Percentiles rank a stretch among this genome's conserved stretches.
Conservation (phyloP, 2,888 invertebrate species). For the Latrodectus elegans region DNA sequence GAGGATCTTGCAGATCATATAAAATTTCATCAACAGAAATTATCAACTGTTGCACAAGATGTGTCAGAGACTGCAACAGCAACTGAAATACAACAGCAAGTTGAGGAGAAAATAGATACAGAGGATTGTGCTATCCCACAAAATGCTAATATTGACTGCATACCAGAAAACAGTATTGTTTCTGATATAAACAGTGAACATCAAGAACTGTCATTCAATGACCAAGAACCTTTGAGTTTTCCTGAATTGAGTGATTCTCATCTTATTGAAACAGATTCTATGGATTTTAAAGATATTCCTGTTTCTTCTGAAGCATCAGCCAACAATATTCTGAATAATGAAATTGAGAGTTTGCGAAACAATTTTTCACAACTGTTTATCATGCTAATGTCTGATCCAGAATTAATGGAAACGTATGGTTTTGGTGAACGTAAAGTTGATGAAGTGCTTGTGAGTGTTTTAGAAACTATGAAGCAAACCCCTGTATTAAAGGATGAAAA, state of each 20-base stretch:
- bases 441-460: conserved; percentile 64
- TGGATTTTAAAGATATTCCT: neutral
- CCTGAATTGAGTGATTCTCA: neutral
- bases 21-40: conserved; percentile 19
- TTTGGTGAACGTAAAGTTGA: conserved; percentile 62
- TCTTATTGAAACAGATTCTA: conserved; percentile 3
- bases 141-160: neutral
- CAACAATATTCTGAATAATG: neutral
- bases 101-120: neutral
- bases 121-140: neutral
- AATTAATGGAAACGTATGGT: conserved; percentile 63
- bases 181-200: neutral
- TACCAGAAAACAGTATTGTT: neutral
- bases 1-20: conserved; percentile 33
- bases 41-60: neutral
- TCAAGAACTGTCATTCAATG: neutral
- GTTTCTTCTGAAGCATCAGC: neutral
- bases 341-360: conserved; percentile 34
- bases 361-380: conserved; percentile 67
- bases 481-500: conserved; percentile 32
- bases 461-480: conserved; percentile 49
- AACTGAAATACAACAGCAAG: neutral
- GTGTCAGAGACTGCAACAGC: neutral
- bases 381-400: conserved; percentile 63
- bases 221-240: neutral